Conservation (phyloP, 2,113 vertebrate genomes). For the Carollia perspicillata region DNA sequence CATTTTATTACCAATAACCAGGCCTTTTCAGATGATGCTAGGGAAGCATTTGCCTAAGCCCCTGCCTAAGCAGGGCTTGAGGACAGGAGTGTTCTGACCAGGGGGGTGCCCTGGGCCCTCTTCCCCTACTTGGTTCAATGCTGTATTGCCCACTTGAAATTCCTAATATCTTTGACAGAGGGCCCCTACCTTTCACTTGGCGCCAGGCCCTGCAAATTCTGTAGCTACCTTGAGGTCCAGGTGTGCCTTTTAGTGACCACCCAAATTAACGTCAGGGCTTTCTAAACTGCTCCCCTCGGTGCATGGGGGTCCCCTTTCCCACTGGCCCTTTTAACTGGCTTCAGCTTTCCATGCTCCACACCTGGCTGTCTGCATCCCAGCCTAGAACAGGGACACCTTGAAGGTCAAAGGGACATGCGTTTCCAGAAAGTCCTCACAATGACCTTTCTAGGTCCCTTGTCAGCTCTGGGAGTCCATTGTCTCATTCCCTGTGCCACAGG, state of each 20-base stretch:
- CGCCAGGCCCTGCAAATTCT: background rate
- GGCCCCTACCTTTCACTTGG: background rate
- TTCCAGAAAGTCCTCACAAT: background rate
- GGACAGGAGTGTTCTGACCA: background rate
- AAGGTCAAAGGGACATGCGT: background rate
- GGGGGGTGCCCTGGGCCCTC: background rate
- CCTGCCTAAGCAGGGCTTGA: no score
- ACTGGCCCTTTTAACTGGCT: background rate
- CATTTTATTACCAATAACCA: background rate
- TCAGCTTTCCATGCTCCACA: background rate
- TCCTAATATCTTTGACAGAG: background rate
- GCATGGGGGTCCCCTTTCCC: no score
- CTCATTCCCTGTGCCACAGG: background rate
- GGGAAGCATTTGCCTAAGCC: background rate
- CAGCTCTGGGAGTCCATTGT: background rate
- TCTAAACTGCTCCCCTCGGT: background rate
- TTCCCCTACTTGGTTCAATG: background rate
- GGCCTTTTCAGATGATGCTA: background rate
- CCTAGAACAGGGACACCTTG: background rate
- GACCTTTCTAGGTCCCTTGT: background rate
- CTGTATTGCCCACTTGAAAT: background rate
- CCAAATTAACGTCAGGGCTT: fast-evolving
- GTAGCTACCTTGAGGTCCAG: background rate
- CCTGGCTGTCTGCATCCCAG: background rate
- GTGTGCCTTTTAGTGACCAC: background rate